Base-by-base conservation (phyloP, 2,113 vertebrate species). In the Lipotes vexillifer region DNA sequence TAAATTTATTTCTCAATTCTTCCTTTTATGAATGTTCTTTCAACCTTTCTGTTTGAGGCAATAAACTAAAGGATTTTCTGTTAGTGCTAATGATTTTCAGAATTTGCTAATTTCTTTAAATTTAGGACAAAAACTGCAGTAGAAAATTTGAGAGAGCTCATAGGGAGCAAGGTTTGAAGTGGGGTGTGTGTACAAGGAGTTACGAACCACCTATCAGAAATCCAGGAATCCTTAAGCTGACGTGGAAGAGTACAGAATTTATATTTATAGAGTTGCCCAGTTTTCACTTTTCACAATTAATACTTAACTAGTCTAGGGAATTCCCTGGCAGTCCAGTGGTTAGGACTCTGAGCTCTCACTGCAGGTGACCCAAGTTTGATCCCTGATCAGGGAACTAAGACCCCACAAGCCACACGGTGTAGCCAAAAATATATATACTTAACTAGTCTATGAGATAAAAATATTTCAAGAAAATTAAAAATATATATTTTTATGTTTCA, bases 81-180 rank as follows among this genome's bases (percentile, higher is more conserved):
- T 41, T 66, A 46, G 23, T 90, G 44, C 3, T 93, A 59, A 77
- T 27, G 21, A 27, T 59, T 61, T 92, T 71, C 29, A 82, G 33
- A 91, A 66, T 71, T 59, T 88, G 15, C 41, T 72, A 33, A 68
- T 81, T 81, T 49, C 20, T 75, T 84, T 90, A 94, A 41, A 44
- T 91, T 69, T 71, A 29, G 63, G 9, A 82, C 27, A 74, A 36
- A n/a, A 69, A 7, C 31, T 2, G 10, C 14, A 18, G 15, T 33
- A 31, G 21, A 6, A 55, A 91, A 69, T n/a, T 27, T 63, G 55
- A 33, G 71, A 85, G 21, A 31, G 7, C 44, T 38, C 23, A 61
- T 6, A 52, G 23, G 29, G 5, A n/a, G 1, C 31, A 25, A 86
- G 8, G 1, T 80, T 81, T 69, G 55, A 44, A 88, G 6, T 80